A percentile compares a stretch with the other conserved stretches of the same genome.
Evolutionary conservation across 2,797 vertebrate species (phyloP).

Genomic region (Sebastes itinus): DNA sequence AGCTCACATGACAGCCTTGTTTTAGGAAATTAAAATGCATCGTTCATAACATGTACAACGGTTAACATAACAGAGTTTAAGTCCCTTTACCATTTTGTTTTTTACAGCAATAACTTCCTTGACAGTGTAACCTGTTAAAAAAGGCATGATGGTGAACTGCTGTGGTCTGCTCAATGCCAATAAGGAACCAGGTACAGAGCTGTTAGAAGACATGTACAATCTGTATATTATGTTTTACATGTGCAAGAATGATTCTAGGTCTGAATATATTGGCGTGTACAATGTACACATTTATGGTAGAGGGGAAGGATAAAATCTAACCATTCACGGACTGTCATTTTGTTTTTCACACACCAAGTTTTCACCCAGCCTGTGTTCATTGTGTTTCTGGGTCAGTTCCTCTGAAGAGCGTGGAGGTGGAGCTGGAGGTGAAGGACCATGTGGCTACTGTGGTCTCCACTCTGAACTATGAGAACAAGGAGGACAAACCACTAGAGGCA

Average conservation of each 20-base stretch:
- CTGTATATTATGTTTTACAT: neutral
- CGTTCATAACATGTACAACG: too few relatives aligned
- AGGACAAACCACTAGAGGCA: conserved; percentile 80
- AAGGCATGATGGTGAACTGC: conserved; percentile 43
- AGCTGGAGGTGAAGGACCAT: conserved; percentile 81
- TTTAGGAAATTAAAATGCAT: neutral
- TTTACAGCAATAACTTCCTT: neutral
- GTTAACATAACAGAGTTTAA: neutral
- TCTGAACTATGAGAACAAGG: conserved; percentile 85
- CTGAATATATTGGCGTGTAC: neutral
- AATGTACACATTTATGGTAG: neutral
- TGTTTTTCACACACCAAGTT: neutral
- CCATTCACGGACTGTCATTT: neutral
- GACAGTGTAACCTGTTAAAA: neutral
- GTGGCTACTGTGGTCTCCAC: conserved; percentile 84
- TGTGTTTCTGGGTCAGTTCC: conserved; percentile 75
- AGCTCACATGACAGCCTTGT: neutral
- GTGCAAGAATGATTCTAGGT: neutral
- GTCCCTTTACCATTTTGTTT: neutral
- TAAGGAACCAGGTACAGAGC: conserved; percentile 57
- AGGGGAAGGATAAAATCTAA: neutral
- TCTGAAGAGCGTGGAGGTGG: conserved; percentile 83
- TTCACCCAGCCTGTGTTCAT: neutral
- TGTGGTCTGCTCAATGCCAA: conserved; percentile 62
- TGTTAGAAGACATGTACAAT: neutral